Evolutionary conservation across 2,113 vertebrate genomes (phyloP).

Genomic region (Chloroceryle aenea): DNA sequence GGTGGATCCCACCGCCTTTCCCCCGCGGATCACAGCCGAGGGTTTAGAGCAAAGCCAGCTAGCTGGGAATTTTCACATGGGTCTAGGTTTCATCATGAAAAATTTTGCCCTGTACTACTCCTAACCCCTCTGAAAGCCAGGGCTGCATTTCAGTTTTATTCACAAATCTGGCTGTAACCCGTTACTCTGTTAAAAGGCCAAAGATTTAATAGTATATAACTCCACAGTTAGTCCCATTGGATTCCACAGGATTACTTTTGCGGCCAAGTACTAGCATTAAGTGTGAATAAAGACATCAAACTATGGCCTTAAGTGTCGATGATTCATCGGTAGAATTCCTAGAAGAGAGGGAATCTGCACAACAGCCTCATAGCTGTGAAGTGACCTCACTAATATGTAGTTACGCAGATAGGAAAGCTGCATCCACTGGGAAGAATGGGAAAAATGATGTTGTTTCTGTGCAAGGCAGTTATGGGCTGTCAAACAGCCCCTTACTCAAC

Average conservation of each 20-base stretch:
- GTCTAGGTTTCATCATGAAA: conserved; percentile 53
- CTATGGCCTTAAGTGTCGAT: background rate
- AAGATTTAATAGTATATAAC: conserved; percentile 52
- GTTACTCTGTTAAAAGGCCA: conserved; percentile 30
- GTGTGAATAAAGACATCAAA: conserved; percentile 69
- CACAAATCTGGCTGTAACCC: conserved; percentile 52
- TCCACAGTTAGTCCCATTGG: conserved; percentile 42
- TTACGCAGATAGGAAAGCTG: background rate
- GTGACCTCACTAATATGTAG: conserved; percentile 19
- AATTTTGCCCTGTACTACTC: background rate
- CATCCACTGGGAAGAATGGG: background rate
- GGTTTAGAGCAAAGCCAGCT: background rate
- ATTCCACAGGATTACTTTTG: conserved; percentile 57
- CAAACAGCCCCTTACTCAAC: background rate
- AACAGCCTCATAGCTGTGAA: conserved; percentile 44
- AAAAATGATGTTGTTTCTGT: background rate
- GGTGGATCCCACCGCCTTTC: background rate
- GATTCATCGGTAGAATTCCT: conserved; percentile 58
- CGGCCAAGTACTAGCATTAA: conserved; percentile 31
- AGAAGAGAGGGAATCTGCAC: conserved; percentile 31
- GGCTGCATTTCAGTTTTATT: conserved; percentile 15
- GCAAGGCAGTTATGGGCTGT: background rate
- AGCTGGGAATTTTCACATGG: conserved; percentile 47
- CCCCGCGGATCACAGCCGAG: background rate
- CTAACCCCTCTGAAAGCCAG: background rate